A percentile compares a stretch with the other conserved stretches of the same genome.
Conservation (phyloP, 2,113 vertebrate species). For the Aepyceros melampus region DNA sequence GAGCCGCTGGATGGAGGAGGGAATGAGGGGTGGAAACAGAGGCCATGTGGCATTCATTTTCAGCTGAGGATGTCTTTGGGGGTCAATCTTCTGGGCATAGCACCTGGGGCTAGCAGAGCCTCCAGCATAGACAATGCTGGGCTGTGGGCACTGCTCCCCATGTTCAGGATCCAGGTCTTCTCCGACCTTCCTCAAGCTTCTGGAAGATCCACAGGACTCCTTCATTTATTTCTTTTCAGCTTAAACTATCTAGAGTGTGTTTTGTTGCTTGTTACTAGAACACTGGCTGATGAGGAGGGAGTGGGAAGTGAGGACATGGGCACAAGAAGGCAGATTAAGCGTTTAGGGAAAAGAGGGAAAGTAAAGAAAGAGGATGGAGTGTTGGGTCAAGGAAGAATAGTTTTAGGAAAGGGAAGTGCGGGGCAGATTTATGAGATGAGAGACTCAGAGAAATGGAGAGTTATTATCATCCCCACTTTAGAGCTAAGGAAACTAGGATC, state of each 20-base stretch:
- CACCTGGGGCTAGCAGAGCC: too few relatives aligned
- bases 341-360: not conserved
- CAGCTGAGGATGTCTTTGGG: not conserved
- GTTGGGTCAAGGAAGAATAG: not conserved
- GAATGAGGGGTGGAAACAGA: not conserved
- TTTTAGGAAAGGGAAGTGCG: not conserved
- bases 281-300: not conserved
- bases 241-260: not conserved
- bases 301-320: not conserved
- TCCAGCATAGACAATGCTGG: not conserved
- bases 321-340: not conserved
- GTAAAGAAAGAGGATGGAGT: not conserved
- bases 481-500: not conserved
- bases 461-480: not conserved
- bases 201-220: not conserved
- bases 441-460: not conserved
- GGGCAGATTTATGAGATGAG: not conserved
- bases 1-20: not conserved
- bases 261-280: not conserved
- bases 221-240: not conserved
- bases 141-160: not conserved
- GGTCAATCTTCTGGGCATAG: too few relatives aligned
- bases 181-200: not conserved
- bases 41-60: rapidly evolving
- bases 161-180: not conserved